A percentile compares a stretch with the other conserved stretches of the same genome.
These are phyloP conservation scores for Notodonta dromedarius DNA, from an alignment of 2,888 invertebrate genomes.

Conservation along the genomic window DNA sequence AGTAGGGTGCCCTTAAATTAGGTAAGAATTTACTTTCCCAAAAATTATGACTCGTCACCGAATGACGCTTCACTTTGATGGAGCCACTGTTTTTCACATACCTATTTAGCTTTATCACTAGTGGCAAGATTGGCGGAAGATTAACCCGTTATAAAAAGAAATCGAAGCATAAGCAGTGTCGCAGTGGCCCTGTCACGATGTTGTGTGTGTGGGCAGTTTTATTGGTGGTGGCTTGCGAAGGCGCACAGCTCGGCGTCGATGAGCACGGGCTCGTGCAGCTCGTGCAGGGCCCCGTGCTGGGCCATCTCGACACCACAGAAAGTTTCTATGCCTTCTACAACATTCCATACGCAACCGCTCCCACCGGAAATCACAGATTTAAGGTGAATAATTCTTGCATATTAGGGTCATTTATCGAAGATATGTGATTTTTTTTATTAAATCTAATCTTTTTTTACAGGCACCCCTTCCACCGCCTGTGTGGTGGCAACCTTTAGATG, in stretches of 20 bases:
- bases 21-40: too few relatives aligned
- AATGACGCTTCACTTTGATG: too few relatives aligned
- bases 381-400: conserved; percentile 29
- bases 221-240: conserved; percentile 10
- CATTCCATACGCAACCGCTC: conserved; percentile 65
- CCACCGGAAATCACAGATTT: conserved; percentile 51
- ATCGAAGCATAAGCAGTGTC: not conserved
- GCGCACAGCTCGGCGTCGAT: conserved; percentile 15
- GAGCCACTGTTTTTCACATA: too few relatives aligned
- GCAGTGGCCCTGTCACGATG: conserved; percentile 8
- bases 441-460: not conserved
- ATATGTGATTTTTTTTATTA: not conserved
- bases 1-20: too few relatives aligned
- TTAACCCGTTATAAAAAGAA: not conserved
- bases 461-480: conserved; percentile 1
- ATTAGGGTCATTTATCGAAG: not conserved
- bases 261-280: conserved; percentile 37
- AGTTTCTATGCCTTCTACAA: conserved; percentile 51
- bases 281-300: conserved; percentile 51
- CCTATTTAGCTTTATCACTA: not conserved
- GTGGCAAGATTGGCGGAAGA: not conserved
- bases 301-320: conserved; percentile 39
- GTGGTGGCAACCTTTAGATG: not conserved
- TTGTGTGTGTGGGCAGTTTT: conserved; percentile 15
- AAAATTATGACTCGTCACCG: too few relatives aligned